These are phyloP conservation scores for Nomada ferruginata DNA, from an alignment of 2,888 invertebrate species.

Conservation along the genomic window DNA sequence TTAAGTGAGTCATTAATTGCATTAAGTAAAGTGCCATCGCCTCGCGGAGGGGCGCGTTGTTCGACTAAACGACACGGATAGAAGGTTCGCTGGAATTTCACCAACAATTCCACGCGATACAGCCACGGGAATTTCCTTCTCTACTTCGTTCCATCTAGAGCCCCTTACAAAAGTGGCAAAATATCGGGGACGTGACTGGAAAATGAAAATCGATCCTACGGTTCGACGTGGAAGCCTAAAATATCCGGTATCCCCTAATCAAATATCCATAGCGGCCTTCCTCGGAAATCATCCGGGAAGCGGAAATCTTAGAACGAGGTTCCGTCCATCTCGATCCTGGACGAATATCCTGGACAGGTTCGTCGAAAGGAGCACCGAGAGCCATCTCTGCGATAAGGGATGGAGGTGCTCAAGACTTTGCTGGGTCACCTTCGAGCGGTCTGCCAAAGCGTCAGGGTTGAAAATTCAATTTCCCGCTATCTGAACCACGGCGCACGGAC, in stretches of 20 bases:
- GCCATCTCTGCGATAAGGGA: constrained; percentile 41
- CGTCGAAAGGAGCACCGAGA: constrained; percentile 20
- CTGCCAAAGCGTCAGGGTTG: constrained; percentile 12
- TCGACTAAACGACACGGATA: constrained; percentile 28
- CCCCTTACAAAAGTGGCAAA: not conserved
- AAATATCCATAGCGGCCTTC: constrained; percentile 59
- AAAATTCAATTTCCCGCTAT: constrained; percentile 62
- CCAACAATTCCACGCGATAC: not conserved
- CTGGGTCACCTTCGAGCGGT: constrained; percentile 4
- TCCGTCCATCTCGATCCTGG: constrained; percentile 52
- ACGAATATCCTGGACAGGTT: constrained; percentile 30
- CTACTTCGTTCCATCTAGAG: not conserved
- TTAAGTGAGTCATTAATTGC: constrained; percentile 77
- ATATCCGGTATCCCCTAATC: constrained; percentile 64
- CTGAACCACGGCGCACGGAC: constrained; percentile 24
- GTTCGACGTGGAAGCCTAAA: constrained; percentile 40
- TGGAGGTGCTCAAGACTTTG: constrained; percentile 5
- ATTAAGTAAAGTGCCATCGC: constrained; percentile 74
- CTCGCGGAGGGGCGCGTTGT: constrained; percentile 20
- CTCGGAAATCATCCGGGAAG: constrained; percentile 67
- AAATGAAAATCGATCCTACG: constrained; percentile 52
- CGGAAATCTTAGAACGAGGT: constrained; percentile 72
- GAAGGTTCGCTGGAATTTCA: constrained; percentile 23
- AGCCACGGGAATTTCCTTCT: no score
- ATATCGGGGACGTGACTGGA: constrained; percentile 15